Evolutionary conservation across 2,888 invertebrate species (phyloP).

Genomic region (Sinhomidia bicolor): DNA sequence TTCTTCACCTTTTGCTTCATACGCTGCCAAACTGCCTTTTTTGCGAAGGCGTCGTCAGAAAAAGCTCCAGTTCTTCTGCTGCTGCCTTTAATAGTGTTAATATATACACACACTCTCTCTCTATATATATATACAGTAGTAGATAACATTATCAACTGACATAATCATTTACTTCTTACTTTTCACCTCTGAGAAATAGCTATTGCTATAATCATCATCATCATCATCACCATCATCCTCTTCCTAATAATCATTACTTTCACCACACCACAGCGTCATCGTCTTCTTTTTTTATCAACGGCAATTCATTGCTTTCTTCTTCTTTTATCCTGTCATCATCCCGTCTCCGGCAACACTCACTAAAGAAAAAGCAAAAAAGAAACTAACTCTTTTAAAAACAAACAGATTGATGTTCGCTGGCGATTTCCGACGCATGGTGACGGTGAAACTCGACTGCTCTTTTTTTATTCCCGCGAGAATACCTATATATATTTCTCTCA

Average conservation of each 20-base stretch:
- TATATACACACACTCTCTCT: no score
- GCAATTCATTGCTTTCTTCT: neutral
- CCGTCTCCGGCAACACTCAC: neutral
- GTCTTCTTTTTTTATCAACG: neutral
- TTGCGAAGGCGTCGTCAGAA: neutral
- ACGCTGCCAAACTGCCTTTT: neutral
- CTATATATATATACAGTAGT: neutral
- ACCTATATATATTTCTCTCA: neutral
- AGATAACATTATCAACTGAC: slow-evolving; percentile 13
- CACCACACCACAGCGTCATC: neutral
- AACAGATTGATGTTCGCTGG: neutral
- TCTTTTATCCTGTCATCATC: neutral
- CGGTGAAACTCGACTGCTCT: slow-evolving; percentile 19
- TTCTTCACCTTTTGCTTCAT: slow-evolving; percentile 31
- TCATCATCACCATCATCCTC: neutral
- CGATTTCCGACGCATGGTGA: neutral
- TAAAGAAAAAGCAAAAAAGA: neutral
- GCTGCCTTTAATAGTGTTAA: neutral
- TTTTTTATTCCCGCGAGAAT: slow-evolving; percentile 32
- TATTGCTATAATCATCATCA: slow-evolving; percentile 19
- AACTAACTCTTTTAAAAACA: no score
- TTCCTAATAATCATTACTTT: slow-evolving; percentile 23
- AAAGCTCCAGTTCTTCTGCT: neutral
- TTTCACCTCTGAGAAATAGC: neutral
- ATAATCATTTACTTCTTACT: slow-evolving; percentile 31